Evolutionary conservation across 2,888 invertebrate genomes (phyloP).

Genomic region (Melanargia galathea): DNA sequence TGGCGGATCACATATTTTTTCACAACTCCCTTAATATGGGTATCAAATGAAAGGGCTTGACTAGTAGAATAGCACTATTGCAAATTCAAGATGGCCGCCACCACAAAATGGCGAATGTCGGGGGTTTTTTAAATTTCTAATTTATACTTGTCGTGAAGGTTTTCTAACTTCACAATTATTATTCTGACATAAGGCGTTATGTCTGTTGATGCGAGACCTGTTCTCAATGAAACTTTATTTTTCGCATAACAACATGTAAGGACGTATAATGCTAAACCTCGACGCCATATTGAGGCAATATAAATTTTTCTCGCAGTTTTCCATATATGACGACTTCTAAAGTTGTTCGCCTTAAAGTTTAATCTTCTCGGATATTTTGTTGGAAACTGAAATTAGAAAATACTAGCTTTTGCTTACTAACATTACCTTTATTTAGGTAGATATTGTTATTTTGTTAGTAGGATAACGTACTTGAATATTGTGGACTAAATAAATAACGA

Average conservation of each 20-base stretch:
- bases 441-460: too few relatives aligned
- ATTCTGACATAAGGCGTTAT: neutral
- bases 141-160: neutral
- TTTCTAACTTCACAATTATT: neutral
- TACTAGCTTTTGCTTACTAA: too few relatives aligned
- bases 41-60: too few relatives aligned
- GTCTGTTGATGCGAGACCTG: neutral
- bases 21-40: too few relatives aligned
- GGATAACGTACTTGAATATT: too few relatives aligned
- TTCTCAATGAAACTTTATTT: slow-evolving; percentile 13
- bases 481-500: neutral
- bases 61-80: too few relatives aligned
- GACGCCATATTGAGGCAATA: slow-evolving; percentile 17
- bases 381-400: slow-evolving; percentile 2
- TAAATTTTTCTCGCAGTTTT: slow-evolving; percentile 28
- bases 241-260: slow-evolving; percentile 14
- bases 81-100: too few relatives aligned
- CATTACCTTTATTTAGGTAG: too few relatives aligned
- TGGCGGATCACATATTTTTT: too few relatives aligned
- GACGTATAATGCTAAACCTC: neutral
- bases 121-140: too few relatives aligned
- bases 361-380: slow-evolving; percentile 8
- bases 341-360: slow-evolving; percentile 12
- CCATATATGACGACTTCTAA: slow-evolving; percentile 26
- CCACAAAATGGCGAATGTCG: too few relatives aligned